phyloP scores from a whole-genome alignment of 2,113 vertebrate genomes.

The Cyprinodon brontotheroides region DNA sequence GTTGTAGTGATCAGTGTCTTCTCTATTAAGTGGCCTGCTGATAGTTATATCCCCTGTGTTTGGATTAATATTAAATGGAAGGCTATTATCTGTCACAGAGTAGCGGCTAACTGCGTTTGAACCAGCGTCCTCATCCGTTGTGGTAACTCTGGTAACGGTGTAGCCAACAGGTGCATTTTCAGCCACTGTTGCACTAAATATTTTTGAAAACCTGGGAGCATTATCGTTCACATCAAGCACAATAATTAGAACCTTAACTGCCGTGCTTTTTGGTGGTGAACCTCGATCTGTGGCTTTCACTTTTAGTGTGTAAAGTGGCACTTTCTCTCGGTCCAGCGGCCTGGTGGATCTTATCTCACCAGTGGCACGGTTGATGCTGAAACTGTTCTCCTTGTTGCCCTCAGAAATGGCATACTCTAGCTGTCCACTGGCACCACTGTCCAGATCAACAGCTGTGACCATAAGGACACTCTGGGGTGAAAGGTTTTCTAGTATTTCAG shows the following conservation, averaged over 20 bases:
- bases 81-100: constrained; percentile 85
- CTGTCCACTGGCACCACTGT: constrained; percentile 92
- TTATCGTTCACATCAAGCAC: constrained; percentile 97
- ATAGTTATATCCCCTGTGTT: constrained; percentile 92
- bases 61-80: constrained; percentile 90
- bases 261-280: constrained; percentile 80
- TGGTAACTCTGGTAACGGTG: constrained; percentile 91
- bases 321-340: constrained; percentile 90
- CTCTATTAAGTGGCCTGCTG: constrained; percentile 91
- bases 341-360: constrained; percentile 92
- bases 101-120: constrained; percentile 91
- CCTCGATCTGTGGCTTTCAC: constrained; percentile 91
- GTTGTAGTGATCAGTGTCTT: constrained; percentile 90
- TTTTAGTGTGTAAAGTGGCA: constrained; percentile 83
- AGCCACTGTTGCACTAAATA: constrained; percentile 91
- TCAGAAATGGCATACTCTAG: constrained; percentile 87
- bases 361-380: constrained; percentile 86
- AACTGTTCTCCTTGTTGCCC: constrained; percentile 90
- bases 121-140: constrained; percentile 92
- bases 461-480: constrained; percentile 86
- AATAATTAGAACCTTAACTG: constrained; percentile 84
- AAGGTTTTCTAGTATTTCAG: constrained; percentile 90
- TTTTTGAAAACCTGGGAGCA: constrained; percentile 93
- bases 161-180: constrained; percentile 93
- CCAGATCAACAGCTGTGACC: constrained; percentile 86